Evolutionary conservation across 2,797 vertebrate genomes (phyloP).

Genomic region (Chrysocyon brachyurus): DNA sequence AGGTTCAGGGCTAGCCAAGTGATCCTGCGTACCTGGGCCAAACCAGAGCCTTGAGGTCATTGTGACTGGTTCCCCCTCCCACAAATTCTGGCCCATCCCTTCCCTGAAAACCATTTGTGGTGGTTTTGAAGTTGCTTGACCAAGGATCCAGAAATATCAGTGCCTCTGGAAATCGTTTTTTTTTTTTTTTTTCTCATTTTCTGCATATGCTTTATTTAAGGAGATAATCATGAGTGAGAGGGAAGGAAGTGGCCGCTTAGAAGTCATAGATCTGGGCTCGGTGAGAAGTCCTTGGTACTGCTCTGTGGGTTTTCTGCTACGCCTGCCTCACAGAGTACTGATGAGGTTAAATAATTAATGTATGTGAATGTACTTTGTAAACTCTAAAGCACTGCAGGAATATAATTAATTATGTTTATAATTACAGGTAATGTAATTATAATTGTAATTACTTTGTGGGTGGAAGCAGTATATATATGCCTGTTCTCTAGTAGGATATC

Average conservation of each 20-base stretch:
- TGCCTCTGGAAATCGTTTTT: not conserved
- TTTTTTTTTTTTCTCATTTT: not conserved
- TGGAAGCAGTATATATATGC: constrained; percentile 66
- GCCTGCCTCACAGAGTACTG: constrained; percentile 50
- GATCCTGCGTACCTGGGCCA: not conserved
- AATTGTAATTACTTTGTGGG: constrained; percentile 81
- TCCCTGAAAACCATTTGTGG: not conserved
- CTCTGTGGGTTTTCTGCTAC: constrained; percentile 51
- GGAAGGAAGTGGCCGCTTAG: not conserved
- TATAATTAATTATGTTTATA: constrained; percentile 85
- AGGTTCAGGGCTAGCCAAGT: not conserved
- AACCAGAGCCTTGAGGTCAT: not conserved
- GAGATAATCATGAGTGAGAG: not conserved
- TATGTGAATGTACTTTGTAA: constrained; percentile 76
- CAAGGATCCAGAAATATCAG: not conserved
- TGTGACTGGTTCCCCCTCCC: not conserved
- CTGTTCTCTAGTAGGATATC: constrained; percentile 53
- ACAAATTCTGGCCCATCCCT: not conserved
- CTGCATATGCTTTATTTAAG: not conserved
- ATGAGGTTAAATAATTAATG: constrained; percentile 82
- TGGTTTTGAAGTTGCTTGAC: constrained; percentile 7
- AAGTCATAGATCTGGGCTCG: not conserved
- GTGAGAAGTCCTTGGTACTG: not conserved
- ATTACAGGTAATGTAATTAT: constrained; percentile 84
- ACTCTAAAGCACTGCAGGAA: constrained; percentile 76